Conservation (phyloP, 2,113 vertebrate species). For the Tachycineta bicolor region DNA sequence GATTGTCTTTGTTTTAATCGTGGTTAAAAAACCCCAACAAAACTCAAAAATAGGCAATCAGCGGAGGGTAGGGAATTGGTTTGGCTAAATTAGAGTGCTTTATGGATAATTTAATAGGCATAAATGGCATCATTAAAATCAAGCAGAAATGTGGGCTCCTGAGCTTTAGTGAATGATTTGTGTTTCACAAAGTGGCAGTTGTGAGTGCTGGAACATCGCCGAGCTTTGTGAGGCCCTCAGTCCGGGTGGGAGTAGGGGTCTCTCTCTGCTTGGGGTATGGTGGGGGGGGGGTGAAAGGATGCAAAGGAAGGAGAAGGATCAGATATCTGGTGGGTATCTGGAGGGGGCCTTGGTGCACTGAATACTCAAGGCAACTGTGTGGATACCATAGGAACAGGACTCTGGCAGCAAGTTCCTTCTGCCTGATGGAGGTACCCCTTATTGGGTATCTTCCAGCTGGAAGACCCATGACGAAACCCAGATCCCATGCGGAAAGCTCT, state of each 20-base stretch:
- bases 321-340: not conserved
- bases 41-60: too few species aligned
- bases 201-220: not conserved
- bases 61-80: not conserved
- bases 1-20: not conserved
- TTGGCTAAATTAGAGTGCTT: not conserved
- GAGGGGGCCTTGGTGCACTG: not conserved
- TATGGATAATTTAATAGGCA: not conserved
- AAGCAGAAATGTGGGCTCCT: not conserved
- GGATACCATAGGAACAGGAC: not conserved
- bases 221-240: not conserved
- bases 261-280: not conserved
- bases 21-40: not conserved
- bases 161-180: not conserved
- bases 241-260: fast-evolving
- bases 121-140: not conserved
- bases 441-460: not conserved
- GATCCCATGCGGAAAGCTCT: fast-evolving
- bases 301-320: not conserved
- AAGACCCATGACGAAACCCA: fast-evolving
- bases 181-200: not conserved
- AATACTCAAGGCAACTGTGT: not conserved
- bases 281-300: not conserved
- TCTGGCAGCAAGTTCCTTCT: not conserved
- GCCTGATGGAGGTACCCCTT: not conserved